Base-by-base conservation (phyloP, 2,888 invertebrate genomes). In the Nephrotoma flavescens region DNA sequence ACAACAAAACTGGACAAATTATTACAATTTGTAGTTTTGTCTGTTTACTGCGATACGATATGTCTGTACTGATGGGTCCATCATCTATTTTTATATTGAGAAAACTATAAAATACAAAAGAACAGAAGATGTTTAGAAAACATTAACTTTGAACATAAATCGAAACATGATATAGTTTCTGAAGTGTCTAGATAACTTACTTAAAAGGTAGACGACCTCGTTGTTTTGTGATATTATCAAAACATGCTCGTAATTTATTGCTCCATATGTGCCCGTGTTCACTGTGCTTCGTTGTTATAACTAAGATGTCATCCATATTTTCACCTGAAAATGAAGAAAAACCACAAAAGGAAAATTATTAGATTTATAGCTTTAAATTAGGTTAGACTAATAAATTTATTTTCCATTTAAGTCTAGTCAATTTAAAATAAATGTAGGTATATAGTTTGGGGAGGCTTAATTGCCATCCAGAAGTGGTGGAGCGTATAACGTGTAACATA, bases 221-320 rank as follows among this genome's bases (percentile, higher is more conserved):
- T 90, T 96, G 96, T 88, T 95, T 95, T 92, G 96, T 95, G 89
- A 96, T 96, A 92, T 96, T 96, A 90, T 96, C 95, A 91, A 97
- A 97, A 91, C 96, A 96, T 87, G 95, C 95, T 86, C 95, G 94
- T 88, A 97, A 94, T 91, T 96, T 97, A 90, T 95, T 95, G 19
- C 96, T 96, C 95, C 97, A 96, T 86, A 96, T 91, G 41, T 94
- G 94, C 88, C 96, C 96, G 88, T 96, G 95, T 86, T 96, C 95
- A 89, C 96, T 96, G 87, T 94, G 94, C 87, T 95, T 95, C 89
- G 96, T 95, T 90, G 96, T 96, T 87, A 97, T 92, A 90, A 97
- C 95, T 87, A 96, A 93, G 88, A 97, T 96, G 90, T 96, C 96
- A 91, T 96, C 96, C 94, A 96, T 95, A 90, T 94, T 94, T 52